Evolutionary conservation across 2,113 vertebrate species (phyloP), one percentile per base, ranked within the genome.

Genomic region (Plecturocebus donacophilus): DNA sequence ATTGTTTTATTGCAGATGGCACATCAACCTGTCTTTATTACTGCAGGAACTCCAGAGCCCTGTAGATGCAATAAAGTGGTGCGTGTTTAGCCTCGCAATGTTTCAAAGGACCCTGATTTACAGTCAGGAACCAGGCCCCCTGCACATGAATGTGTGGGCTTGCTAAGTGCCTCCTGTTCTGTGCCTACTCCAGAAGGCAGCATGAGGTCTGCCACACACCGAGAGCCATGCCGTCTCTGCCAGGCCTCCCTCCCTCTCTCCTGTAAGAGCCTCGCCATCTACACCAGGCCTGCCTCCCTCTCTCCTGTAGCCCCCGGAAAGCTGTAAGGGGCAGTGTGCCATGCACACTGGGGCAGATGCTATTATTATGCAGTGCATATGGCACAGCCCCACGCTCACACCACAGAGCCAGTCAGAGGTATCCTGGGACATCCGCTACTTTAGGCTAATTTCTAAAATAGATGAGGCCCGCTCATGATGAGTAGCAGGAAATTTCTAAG

Each of bases 11-110:
- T 97, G 98, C 97, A 97, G 98, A 97, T 94, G 96, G 98, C 98
- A 98, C 96, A 98, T 93, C 97, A 95, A 96, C 98, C 97, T 97
- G 98, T 97, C 97, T 98, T 98, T 98, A 98, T 98, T 98, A 98
- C 97, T 98, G 98, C 98, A 98, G 98, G 98, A 97, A 95, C 97
- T 97, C 95, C 82, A 97, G 98, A 98, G 98, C 98, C 98, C 98
- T 96, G 94, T 38, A 49, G 98, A 98, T 82, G 93, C 98, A 98
- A 97, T 98, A 96, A 98, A 98, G 0, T 25, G 2, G 68, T 52
- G 98, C 88, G 97, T 98, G 98, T 94, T 97, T 47, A 42, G 97
- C 98, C 97, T 96, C n/a, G 93, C 97, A 89, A 96, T 97, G 97
- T 82, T 97, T 76, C 98, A 81, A 66, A 97, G 97, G 97, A 76